Evolutionary conservation across 1,140 invertebrate genomes (phyloP), one percentile per base, ranked within the genome.

Genomic region (Cotesia vestalis): DNA sequence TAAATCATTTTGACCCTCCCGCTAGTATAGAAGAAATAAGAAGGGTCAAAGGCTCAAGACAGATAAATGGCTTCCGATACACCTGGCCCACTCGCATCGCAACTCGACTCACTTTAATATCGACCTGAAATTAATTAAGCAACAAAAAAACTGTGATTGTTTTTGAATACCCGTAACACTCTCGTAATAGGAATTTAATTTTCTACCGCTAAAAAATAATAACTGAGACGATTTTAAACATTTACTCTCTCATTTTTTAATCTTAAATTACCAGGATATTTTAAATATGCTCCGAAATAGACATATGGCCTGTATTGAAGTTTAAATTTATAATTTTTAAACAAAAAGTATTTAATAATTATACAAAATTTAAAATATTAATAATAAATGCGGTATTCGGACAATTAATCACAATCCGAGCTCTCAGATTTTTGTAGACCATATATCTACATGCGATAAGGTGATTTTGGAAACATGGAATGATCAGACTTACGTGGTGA

Each of bases 401-500:
- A 17, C 17, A 17, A 17, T 17, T 17, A 1, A 17, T 27, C 2
- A 27, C 0, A 27, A 27, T 27, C 27, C 27, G 27, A 27, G 27
- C 27, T 1, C 27, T 27, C 27, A 27, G 27, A 1, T 17, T 14
- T 14, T 59, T 11, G 9, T 53, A 60, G 27, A 27, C 71, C 12
- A 73, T 79, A 80, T 83, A 78, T 80, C 73, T 61, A 75, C 79
- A 78, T 80, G 79, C 75, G 82, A 78, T 81, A 81, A 80, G 77
- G 72, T 70, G 70, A 75, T 34, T 70, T 75, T 66, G 67, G 66
- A 75, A 76, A 69, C 34, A 71, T 61, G 52, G 73, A 72, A 75
- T 59, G 72, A 72, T 75, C 74, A 76, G 78, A 92, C 91, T 92
- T 91, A 95, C 94, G 93, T 84, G 94, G 94, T 75, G 93, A 94